Conservation (phyloP, 2,113 vertebrate genomes). For the Geothlypis trichas region DNA sequence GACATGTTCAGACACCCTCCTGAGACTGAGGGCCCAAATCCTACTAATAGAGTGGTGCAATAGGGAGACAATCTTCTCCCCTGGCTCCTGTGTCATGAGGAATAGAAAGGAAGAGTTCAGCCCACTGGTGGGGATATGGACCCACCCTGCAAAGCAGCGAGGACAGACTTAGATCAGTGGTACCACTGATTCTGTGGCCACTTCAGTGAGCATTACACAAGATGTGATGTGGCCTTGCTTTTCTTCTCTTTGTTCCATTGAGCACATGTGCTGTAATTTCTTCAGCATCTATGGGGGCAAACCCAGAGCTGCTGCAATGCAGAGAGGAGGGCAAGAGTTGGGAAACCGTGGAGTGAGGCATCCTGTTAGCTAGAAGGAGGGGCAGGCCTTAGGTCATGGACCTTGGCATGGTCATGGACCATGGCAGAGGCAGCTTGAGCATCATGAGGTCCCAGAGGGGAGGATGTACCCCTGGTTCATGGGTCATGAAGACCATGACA, state of each 20-base stretch:
- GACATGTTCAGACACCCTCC: background rate
- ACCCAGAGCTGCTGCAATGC: background rate
- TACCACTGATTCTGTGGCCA: background rate
- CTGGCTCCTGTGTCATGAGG: background rate
- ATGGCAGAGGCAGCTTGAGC: background rate
- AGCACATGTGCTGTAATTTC: background rate
- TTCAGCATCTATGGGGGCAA: background rate
- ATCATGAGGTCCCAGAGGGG: background rate
- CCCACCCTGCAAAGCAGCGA: background rate
- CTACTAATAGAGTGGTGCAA: background rate
- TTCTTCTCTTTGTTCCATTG: background rate
- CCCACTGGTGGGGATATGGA: background rate
- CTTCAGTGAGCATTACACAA: background rate
- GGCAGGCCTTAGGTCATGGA: background rate
- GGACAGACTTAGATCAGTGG: background rate
- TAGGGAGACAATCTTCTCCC: background rate
- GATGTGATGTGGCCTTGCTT: background rate
- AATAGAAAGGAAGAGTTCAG: background rate
- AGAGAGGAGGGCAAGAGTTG: background rate
- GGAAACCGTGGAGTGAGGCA: background rate
- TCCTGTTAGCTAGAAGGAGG: background rate
- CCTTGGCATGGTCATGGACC: background rate
- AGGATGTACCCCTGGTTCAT: background rate
- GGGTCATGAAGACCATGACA: background rate
- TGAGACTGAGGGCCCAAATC: background rate